These are phyloP conservation scores for Spisula solida DNA, from an alignment of 2,888 invertebrate species.

Conservation along the genomic window DNA sequence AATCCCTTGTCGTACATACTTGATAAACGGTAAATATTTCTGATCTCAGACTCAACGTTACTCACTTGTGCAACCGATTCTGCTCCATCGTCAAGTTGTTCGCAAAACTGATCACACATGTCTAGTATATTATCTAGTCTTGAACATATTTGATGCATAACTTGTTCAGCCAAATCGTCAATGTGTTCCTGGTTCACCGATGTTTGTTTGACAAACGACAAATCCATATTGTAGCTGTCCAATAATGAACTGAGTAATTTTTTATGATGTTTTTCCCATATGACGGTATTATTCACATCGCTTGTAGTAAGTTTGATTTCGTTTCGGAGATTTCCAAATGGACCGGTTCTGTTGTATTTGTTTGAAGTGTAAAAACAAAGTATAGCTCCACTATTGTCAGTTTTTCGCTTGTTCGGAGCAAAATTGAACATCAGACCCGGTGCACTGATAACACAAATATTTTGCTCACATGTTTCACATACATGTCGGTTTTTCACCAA, in stretches of 20 bases:
- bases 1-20: constrained; percentile 23
- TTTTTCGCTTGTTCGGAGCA: background rate
- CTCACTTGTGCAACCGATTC: constrained; percentile 17
- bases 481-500: too few relatives aligned
- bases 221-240: constrained; percentile 25
- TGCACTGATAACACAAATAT: too few relatives aligned
- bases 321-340: constrained; percentile 30
- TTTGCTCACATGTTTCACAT: too few relatives aligned
- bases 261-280: constrained; percentile 41
- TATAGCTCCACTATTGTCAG: constrained; percentile 3
- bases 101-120: constrained; percentile 28
- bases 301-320: background rate
- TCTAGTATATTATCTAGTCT: constrained; percentile 23
- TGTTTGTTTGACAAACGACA: background rate
- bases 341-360: constrained; percentile 31
- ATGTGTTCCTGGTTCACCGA: constrained; percentile 8
- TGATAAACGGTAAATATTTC: constrained; percentile 23
- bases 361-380: constrained; percentile 31
- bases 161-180: constrained; percentile 32
- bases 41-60: constrained; percentile 29
- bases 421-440: constrained; percentile 20
- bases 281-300: constrained; percentile 8
- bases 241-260: background rate
- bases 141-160: constrained; percentile 18
- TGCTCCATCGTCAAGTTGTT: constrained; percentile 29